Conservation (phyloP, 1,140 invertebrate genomes). For the Temnothorax nylanderi region DNA sequence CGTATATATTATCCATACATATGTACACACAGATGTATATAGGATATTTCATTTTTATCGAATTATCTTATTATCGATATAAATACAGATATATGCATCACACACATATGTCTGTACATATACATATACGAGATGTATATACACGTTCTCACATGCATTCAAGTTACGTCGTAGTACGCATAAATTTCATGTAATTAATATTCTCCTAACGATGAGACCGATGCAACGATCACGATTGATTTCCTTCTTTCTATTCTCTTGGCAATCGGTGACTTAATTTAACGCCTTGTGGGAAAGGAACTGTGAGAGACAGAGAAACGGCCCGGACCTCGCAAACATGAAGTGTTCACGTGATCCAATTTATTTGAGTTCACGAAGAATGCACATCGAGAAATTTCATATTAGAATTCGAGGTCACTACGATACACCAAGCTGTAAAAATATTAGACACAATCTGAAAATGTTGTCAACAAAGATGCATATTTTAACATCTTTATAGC, state of each 20-base stretch:
- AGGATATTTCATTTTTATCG: neutral
- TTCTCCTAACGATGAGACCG: constrained; percentile 36
- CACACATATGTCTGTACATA: constrained; percentile 22
- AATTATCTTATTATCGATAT: constrained; percentile 17
- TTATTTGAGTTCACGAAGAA: constrained; percentile 20
- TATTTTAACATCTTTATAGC: neutral
- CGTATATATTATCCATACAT: neutral
- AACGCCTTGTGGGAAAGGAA: constrained; percentile 14
- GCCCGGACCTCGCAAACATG: neutral
- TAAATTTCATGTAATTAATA: constrained; percentile 38
- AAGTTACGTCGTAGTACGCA: constrained; percentile 26
- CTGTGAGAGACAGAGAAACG: constrained; percentile 11
- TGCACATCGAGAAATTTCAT: neutral
- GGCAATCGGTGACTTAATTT: constrained; percentile 11
- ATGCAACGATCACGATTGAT: constrained; percentile 25
- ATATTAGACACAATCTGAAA: constrained; percentile 10
- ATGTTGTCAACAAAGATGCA: neutral
- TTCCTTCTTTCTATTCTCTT: neutral
- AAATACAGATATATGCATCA: constrained; percentile 1
- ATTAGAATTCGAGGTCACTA: constrained; percentile 15
- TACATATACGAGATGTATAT: constrained; percentile 30
- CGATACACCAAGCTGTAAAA: neutral
- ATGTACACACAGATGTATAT: constrained; percentile 6
- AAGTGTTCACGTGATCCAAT: neutral
- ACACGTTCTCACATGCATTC: constrained; percentile 12